Evolutionary conservation across 2,888 invertebrate species (phyloP), one percentile per base, ranked within the genome.

Genomic region (Hedya salicella): DNA sequence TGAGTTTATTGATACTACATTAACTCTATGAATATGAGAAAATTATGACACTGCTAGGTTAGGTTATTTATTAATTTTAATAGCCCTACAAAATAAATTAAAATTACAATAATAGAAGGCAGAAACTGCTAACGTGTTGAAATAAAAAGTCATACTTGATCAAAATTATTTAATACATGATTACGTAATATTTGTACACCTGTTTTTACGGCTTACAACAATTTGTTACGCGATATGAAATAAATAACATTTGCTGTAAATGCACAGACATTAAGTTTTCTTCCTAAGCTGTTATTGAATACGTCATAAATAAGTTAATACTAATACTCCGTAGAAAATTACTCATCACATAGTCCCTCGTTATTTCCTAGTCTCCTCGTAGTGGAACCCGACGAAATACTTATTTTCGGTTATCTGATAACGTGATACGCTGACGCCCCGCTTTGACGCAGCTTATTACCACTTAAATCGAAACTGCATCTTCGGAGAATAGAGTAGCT

Each of bases 141-240:
- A 11, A 19, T 9, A 46, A 32, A 25, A 49, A 52, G 3, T 52
- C 17, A 11, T 52, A 5, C 17, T 25, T 25, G 25, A 6, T 6
- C 6, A 6, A 6, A 25, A 25, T 4, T 25, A 36, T 9, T 9
- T 2, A 36, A 6, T 36, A 9, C 9, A 36, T 36, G 11, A 30
- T 44, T 44, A 56, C 54, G 54, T 63, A 48, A 56, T 56, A 49
- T 56, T 56, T 40, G 13, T 25, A 56, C 56, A 49, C 13, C 39
- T 63, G 40, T 17, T 19, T 17, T 42, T 13, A 48, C 30, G 42
- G 40, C 21, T 56, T 19, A 30, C 48, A 21, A 40, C 4, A 39
- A 48, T 39, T 19, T 11, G n/a, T 63, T 48, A 21, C n/a, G 16
- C 25, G 39, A 13, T 16, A 53, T 14, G 19, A 19, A 19, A 8